Conservation (phyloP, 2,113 vertebrate species). For the Corythoichthys intestinalis region DNA sequence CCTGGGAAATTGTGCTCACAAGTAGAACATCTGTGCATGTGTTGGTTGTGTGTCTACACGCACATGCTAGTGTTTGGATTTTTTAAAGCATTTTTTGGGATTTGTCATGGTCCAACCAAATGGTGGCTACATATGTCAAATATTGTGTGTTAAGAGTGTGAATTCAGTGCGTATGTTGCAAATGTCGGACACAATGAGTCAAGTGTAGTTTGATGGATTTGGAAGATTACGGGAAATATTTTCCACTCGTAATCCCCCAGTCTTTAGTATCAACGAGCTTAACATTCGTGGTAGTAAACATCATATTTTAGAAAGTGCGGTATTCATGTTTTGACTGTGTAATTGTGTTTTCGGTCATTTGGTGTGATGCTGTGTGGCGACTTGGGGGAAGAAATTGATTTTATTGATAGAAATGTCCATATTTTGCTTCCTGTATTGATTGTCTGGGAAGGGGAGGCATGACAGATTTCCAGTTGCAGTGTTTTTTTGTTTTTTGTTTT, state of each 20-base stretch:
- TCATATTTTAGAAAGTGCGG: constrained; percentile 13
- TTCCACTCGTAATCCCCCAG: constrained; percentile 45
- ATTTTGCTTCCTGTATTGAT: constrained; percentile 8
- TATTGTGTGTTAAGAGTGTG: neutral
- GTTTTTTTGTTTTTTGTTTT: neutral
- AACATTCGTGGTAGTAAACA: constrained; percentile 29
- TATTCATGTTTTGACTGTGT: neutral
- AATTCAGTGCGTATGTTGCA: constrained; percentile 15
- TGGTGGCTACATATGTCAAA: too few species aligned
- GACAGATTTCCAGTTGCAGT: neutral
- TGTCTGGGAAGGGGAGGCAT: neutral
- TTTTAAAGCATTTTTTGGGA: neutral
- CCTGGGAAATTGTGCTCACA: constrained; percentile 43
- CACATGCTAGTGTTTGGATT: constrained; percentile 38
- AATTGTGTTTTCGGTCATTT: neutral
- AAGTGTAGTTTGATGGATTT: constrained; percentile 52
- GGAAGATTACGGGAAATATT: constrained; percentile 52
- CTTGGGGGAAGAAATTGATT: neutral
- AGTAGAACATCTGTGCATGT: constrained; percentile 57
- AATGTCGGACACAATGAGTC: constrained; percentile 36
- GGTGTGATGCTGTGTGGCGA: neutral
- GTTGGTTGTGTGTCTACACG: constrained; percentile 54
- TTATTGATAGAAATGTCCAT: neutral
- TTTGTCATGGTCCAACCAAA: too few species aligned
- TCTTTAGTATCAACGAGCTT: constrained; percentile 28